These are phyloP conservation scores for Drosophila sordidapex DNA, from an alignment of 2,888 invertebrate genomes.

Conservation along the genomic window DNA sequence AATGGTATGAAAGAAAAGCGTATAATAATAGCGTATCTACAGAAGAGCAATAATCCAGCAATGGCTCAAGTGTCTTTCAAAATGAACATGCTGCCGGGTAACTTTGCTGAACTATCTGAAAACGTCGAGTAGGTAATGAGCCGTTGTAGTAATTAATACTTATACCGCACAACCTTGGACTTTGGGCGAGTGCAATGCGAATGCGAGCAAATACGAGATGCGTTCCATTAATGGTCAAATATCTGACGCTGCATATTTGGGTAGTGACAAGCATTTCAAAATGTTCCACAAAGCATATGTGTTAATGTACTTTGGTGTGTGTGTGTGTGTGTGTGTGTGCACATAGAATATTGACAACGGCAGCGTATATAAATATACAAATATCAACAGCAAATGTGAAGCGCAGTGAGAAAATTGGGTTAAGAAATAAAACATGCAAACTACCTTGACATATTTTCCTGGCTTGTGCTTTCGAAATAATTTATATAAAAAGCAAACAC, in stretches of 20 bases:
- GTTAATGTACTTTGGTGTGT: not conserved
- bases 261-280: not conserved
- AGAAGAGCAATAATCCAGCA: not conserved
- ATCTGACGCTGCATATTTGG: conserved; percentile 32
- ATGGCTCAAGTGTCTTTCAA: not conserved
- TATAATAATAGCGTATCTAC: not conserved
- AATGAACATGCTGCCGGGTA: not conserved
- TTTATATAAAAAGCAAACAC: conserved; percentile 41
- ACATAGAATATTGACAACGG: conserved; percentile 29
- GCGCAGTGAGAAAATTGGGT: conserved; percentile 65
- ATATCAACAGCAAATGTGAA: conserved; percentile 22
- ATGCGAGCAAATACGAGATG: conserved; percentile 26
- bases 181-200: conserved; percentile 30
- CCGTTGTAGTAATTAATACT: conserved; percentile 13
- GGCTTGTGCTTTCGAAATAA: conserved; percentile 53
- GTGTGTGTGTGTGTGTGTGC: not conserved
- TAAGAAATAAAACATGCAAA: conserved; percentile 77
- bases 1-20: not conserved
- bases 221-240: conserved; percentile 39
- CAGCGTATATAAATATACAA: conserved; percentile 15
- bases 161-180: conserved; percentile 44
- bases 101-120: not conserved
- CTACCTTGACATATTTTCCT: conserved; percentile 72
- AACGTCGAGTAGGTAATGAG: conserved; percentile 11
- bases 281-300: conserved; percentile 14